phyloP scores from a whole-genome alignment of 2,113 vertebrate species.

The Cryptotis parvus region DNA sequence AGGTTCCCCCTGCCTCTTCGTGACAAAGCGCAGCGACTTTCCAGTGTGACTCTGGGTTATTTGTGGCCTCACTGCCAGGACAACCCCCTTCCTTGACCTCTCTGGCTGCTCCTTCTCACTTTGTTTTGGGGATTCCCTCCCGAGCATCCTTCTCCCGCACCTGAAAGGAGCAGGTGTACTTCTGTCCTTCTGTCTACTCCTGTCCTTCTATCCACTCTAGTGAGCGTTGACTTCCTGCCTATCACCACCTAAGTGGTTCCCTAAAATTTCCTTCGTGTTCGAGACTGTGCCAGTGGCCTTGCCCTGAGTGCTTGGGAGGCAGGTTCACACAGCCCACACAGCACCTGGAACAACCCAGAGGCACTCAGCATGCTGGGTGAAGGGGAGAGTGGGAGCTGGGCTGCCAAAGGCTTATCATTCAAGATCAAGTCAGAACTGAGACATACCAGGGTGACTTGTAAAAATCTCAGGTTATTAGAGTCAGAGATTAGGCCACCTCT shows the following conservation, averaged over 20 bases:
- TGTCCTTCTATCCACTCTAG: no score
- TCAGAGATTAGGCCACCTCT: not conserved
- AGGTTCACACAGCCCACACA: not conserved
- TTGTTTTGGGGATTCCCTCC: no score
- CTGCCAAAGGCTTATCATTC: not conserved
- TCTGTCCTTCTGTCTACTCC: no score
- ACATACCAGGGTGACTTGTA: not conserved
- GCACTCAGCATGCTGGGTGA: not conserved
- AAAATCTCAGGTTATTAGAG: not conserved
- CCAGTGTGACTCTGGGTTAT: no score
- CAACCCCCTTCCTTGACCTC: not conserved
- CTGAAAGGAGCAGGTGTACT: no score
- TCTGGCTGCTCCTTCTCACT: not conserved
- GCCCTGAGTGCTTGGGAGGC: not conserved
- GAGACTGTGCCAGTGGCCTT: not conserved
- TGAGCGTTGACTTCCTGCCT: not conserved
- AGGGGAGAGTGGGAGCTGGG: slow-evolving; percentile 6
- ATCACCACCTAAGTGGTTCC: not conserved
- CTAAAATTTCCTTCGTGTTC: not conserved
- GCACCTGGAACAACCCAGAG: not conserved
- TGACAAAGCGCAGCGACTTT: not conserved
- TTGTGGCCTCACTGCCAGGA: not conserved
- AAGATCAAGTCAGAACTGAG: slow-evolving; percentile 1
- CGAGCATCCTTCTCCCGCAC: no score
- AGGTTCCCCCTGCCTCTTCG: not conserved